phyloP scores from a whole-genome alignment of 2,113 vertebrate species.

The Pagrus major region DNA sequence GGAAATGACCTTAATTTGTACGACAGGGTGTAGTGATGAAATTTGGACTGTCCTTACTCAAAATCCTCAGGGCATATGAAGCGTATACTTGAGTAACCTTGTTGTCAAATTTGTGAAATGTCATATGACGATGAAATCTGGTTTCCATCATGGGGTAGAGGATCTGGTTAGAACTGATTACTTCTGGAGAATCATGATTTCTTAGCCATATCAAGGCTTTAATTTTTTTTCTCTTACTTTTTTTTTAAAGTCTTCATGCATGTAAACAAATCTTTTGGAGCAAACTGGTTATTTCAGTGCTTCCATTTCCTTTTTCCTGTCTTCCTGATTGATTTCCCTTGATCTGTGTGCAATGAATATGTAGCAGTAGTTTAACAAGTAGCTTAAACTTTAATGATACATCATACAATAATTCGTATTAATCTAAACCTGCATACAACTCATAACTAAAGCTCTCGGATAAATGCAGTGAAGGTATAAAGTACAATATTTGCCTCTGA shows the following conservation, averaged over 20 bases:
- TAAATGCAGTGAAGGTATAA: no score
- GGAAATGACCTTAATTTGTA: slow-evolving; percentile 45
- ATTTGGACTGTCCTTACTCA: slow-evolving; percentile 11
- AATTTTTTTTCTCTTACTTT: neutral
- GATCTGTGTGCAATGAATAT: neutral
- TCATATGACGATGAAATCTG: neutral
- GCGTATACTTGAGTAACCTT: neutral
- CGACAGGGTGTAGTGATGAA: neutral
- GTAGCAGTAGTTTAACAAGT: neutral
- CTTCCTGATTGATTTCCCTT: neutral
- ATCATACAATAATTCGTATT: no score
- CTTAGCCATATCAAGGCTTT: neutral
- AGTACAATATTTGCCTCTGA: no score
- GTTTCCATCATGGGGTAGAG: neutral
- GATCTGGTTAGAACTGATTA: neutral
- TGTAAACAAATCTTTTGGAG: neutral
- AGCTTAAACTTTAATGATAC: no score
- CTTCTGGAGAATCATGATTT: neutral
- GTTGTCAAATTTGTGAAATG: slow-evolving; percentile 5
- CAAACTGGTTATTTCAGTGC: neutral
- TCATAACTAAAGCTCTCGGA: no score
- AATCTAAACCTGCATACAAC: no score
- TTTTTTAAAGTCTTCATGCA: neutral
- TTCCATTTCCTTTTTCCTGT: neutral
- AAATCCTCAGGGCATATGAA: neutral